Evolutionary conservation across 2,888 invertebrate genomes (phyloP).

Genomic region (Eristalinus aeneus): DNA sequence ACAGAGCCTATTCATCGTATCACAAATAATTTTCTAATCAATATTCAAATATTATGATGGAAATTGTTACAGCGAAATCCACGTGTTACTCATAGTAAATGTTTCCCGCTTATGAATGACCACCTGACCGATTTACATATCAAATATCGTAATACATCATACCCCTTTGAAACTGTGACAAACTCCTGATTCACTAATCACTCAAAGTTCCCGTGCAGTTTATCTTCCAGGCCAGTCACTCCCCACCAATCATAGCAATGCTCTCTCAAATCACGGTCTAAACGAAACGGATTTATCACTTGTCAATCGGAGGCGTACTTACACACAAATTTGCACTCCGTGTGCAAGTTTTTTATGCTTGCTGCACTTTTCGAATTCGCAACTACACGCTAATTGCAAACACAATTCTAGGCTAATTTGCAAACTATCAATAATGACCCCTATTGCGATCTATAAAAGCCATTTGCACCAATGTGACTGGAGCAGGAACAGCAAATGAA

Average conservation of each 20-base stretch:
- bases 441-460: conserved; percentile 45
- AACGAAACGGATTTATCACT: background rate
- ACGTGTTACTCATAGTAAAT: background rate
- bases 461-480: conserved; percentile 23
- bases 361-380: conserved; percentile 47
- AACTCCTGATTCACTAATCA: conserved; percentile 2
- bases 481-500: background rate
- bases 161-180: background rate
- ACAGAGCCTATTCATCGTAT: background rate
- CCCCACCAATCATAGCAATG: background rate
- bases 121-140: background rate
- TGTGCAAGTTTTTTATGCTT: conserved; percentile 51
- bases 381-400: conserved; percentile 35
- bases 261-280: background rate
- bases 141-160: background rate
- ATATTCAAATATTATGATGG: background rate
- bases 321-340: background rate
- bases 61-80: no score
- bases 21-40: background rate
- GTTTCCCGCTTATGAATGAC: background rate
- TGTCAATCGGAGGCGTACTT: background rate
- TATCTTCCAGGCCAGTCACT: background rate
- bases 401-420: conserved; percentile 46
- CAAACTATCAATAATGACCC: conserved; percentile 44
- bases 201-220: background rate